Evolutionary conservation across 1,140 invertebrate genomes (phyloP), one percentile per base, ranked within the genome.

Genomic region (Dufourea novaeangliae): DNA sequence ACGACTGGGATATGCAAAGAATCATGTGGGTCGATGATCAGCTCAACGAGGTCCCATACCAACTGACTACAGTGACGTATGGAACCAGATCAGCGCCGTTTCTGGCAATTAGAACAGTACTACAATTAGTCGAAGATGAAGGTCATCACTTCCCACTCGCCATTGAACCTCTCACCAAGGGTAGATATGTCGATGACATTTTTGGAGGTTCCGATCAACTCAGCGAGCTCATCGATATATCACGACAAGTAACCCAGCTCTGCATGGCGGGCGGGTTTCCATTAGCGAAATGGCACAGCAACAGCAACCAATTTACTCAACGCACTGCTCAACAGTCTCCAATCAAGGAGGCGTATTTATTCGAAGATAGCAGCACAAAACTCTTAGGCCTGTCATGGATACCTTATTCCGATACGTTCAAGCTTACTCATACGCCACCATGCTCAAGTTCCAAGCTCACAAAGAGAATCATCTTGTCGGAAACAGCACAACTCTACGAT

Each of bases 401-500:
- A 2, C 44, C 44, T 1, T 46, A 27, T 5, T 0, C 14, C 1
- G 6, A 29, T 12, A 20, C 11, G 6, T 25, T 7, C 22, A 1
- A 17, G 2, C 27, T 27, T n/a, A n/a, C 3, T 39, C 44, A 1
- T 32, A 27, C 8, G 0, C 22, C 11, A 1, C 44, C 8, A 20
- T 11, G 10, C n/a, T 7, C 34, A 1, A 12, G 2, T 37, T 32
- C 3, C 22, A 41, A 29, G 46, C 1, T 50, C 17, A 59, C 25
- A 0, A 78, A 78, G 64, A 39, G 66, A 20, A 10, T 27, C 32
- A 63, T 77, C 4, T 44, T 63, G 5, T 52, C 59, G 5, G 59
- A 54, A 25, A 50, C 71, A 11, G 67, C 68, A 17, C 61, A 57
- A 50, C 44, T 78, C 41, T 78, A 73, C 20, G 69, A 79, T 73